These are phyloP conservation scores for Nephila pilipes DNA, from an alignment of 1,140 invertebrate genomes.

Conservation along the genomic window DNA sequence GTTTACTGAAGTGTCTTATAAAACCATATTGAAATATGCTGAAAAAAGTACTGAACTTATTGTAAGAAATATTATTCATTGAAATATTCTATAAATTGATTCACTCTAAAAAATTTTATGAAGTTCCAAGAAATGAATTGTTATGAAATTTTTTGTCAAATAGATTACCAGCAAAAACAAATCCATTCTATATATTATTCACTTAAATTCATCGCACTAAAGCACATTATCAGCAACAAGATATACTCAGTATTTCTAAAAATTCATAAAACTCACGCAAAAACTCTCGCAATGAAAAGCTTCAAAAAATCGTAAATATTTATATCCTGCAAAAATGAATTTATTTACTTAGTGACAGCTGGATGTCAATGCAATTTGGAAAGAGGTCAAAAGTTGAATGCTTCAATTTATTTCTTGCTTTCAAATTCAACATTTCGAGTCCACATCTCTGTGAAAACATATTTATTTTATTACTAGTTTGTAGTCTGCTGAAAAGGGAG, in stretches of 20 bases:
- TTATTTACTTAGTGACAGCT: constrained; percentile 17
- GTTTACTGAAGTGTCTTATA: too few species aligned
- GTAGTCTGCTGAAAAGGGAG: neutral
- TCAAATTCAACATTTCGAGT: constrained; percentile 17
- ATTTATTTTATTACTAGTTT: constrained; percentile 56
- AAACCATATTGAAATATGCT: too few species aligned
- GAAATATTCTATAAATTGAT: too few species aligned
- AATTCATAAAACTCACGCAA: neutral
- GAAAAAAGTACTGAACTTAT: too few species aligned
- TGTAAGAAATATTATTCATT: too few species aligned
- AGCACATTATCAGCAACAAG: neutral
- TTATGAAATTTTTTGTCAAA: too few species aligned
- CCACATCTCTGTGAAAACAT: constrained; percentile 33
- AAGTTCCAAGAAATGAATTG: too few species aligned
- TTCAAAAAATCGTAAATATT: neutral
- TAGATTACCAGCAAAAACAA: too few species aligned
- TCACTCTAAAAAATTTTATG: too few species aligned
- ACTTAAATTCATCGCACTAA: too few species aligned
- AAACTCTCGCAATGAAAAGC: neutral
- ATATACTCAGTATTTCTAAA: neutral
- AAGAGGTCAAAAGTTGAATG: constrained; percentile 35
- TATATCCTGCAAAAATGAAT: neutral
- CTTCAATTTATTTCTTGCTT: constrained; percentile 45
- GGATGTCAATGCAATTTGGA: constrained; percentile 37
- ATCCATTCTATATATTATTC: too few species aligned